Evolutionary conservation across 2,113 vertebrate genomes (phyloP), one percentile per base, ranked within the genome.

Genomic region (Synchiropus splendidus): DNA sequence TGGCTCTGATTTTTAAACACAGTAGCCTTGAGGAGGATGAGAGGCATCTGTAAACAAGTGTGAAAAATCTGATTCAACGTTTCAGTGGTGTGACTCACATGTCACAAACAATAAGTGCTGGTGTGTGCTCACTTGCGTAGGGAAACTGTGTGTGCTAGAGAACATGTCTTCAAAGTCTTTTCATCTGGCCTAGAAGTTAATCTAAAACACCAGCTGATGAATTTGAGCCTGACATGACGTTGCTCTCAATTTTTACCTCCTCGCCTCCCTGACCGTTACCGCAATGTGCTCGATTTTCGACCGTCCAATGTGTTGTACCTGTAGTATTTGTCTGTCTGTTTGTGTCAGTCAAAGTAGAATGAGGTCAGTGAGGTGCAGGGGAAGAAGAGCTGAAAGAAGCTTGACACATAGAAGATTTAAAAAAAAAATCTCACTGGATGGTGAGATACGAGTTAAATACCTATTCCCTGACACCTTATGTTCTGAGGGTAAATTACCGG

Each of bases 231-330:
- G 68, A 70, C 53, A 39, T 39, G 51, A 48, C 13, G 64, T 52
- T 45, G 35, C 60, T 58, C 53, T 77, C 72, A 73, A 80, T 80
- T 78, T 74, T 75, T 57, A 61, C 58, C 70, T 50, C 67, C 51
- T 34, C 39, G 57, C 60, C 62, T 54, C 40, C 36, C 51, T 63
- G 67, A 64, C 66, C 54, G 55, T 67, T 67, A 74, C 18, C 15
- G 34, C 51, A 48, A 33, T 42, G 32, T 62, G 48, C 39, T 48
- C 33, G 12, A 15, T 58, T 49, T 62, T 45, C 30, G 51, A 48
- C n/a, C n/a, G 39, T 18, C 13, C 14, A 31, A 33, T 31, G 48
- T 36, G 16, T 39, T 34, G 32, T 34, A 45, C 35, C 15, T 41
- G 33, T 51, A 53, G 64, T 54, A 36, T 70, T 15, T 50, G 45